Percentiles rank a stretch among this genome's conserved stretches.
Evolutionary conservation across 2,888 invertebrate species (phyloP).

Genomic region (Euproctis similis): DNA sequence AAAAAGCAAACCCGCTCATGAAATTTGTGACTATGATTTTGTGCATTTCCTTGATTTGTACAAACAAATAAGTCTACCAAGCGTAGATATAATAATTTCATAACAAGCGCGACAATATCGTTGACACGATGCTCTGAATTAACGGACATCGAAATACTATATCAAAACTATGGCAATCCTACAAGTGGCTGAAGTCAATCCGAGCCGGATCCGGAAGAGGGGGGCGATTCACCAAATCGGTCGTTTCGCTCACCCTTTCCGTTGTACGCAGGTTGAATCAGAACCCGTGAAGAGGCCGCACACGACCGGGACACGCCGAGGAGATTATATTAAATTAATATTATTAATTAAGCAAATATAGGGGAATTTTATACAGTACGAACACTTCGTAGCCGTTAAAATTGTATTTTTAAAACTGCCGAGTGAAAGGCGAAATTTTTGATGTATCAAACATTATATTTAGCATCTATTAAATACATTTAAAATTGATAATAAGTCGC

Average conservation of each 20-base stretch:
- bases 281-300: slow-evolving; percentile 50
- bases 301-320: slow-evolving; percentile 12
- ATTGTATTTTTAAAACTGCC: slow-evolving; percentile 10
- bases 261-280: slow-evolving; percentile 74
- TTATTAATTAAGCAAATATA: slow-evolving; percentile 24
- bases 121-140: too few relatives aligned
- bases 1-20: too few relatives aligned
- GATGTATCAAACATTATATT: slow-evolving; percentile 23
- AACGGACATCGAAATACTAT: too few relatives aligned
- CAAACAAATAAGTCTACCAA: too few relatives aligned
- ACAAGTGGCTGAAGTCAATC: slow-evolving; percentile 23
- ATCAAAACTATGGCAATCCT: slow-evolving; percentile 44
- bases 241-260: slow-evolving; percentile 69
- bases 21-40: too few relatives aligned
- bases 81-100: too few relatives aligned
- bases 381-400: slow-evolving; percentile 10
- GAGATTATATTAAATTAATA: slow-evolving; percentile 13
- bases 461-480: too few relatives aligned
- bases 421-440: slow-evolving; percentile 15
- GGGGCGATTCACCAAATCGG: slow-evolving; percentile 56
- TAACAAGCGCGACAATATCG: too few relatives aligned
- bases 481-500: too few relatives aligned
- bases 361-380: slow-evolving; percentile 29
- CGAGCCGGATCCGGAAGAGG: slow-evolving; percentile 64
- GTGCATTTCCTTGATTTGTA: too few relatives aligned